A percentile compares a stretch with the other conserved stretches of the same genome.
These are phyloP conservation scores for Erpobdella octoculata DNA, from an alignment of 2,888 invertebrate genomes.

Conservation along the genomic window DNA sequence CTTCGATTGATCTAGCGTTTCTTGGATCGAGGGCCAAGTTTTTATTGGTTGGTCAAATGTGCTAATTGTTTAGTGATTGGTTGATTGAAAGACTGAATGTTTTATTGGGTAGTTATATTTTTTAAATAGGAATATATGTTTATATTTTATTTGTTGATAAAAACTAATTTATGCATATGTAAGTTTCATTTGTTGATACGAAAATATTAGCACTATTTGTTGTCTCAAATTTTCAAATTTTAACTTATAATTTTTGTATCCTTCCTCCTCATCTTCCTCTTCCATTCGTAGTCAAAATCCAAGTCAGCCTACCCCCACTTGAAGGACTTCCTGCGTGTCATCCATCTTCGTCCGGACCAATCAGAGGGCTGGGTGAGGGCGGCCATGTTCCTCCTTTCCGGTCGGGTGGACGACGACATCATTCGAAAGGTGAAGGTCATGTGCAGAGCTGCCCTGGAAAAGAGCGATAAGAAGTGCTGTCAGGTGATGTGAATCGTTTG, in stretches of 20 bases:
- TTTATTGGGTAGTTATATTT: no score
- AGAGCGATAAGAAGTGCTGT: not conserved
- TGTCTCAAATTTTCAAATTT: no score
- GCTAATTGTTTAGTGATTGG: not conserved
- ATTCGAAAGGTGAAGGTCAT: not conserved
- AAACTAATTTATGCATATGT: no score
- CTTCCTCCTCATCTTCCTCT: not conserved
- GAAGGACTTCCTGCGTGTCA: constrained; percentile 8
- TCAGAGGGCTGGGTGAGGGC: constrained; percentile 17
- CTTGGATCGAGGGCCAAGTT: constrained; percentile 2
- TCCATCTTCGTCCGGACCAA: constrained; percentile 1
- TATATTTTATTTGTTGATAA: no score
- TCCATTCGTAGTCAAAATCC: not conserved
- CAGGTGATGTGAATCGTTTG: not conserved
- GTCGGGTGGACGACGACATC: constrained; percentile 3
- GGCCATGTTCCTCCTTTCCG: constrained; percentile 11
- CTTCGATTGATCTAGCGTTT: not conserved
- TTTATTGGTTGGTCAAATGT: not conserved
- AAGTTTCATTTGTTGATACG: no score
- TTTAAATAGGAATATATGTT: no score
- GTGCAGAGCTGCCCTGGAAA: constrained; percentile 1
- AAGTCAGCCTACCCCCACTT: not conserved
- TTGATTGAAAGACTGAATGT: not conserved
- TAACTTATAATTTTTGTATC: not conserved
- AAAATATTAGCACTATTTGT: no score